Evolutionary conservation across 2,888 invertebrate genomes (phyloP), one percentile per base, ranked within the genome.

Genomic region (Aethes cnicana): DNA sequence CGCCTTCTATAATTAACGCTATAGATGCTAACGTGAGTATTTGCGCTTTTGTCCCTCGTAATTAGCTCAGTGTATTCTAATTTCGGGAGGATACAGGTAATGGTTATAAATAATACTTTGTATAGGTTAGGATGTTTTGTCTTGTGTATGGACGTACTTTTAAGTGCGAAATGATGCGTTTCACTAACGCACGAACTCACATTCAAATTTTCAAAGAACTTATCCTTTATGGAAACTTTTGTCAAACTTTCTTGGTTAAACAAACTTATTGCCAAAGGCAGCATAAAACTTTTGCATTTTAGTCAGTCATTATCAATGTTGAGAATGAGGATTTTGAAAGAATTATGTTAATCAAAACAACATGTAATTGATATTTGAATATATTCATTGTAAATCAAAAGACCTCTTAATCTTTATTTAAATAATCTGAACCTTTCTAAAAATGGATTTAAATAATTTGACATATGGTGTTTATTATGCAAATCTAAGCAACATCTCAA

Each of bases 121-220:
- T 72, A 82, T 81, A 83, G 83, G 87, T 86, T 87, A 86, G 69
- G 68, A 77, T 76, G 68, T 81, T 72, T 75, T 76, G 75, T 75
- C 69, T 77, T 67, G 64, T 65, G 65, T 71, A 68, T 67, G 66
- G 54, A 66, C 59, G 60, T 61, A 58, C 59, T 64, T 63, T 60
- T 55, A 26, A 33, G 55, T 46, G 42, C 16, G 30, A 44, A 26
- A 48, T 39, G 30, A 33, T 55, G 57, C 48, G 14, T 11, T 12
- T 39, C 11, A 14, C 9, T 18, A 25, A 33, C 11, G 52, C n/a
- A n/a, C n/a, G n/a, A n/a, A 16, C 36, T 7, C 5, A 4, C 14
- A 25, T 9, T 32, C 18, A 8, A 37, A 16, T 21, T 32, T 18
- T n/a, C 2, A 2, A 11, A 9, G 8, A 4, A 25, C 12, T 14